Evolutionary conservation across 2,797 vertebrate species (phyloP), one percentile per base, ranked within the genome.

Genomic region (Vultur gryphus): DNA sequence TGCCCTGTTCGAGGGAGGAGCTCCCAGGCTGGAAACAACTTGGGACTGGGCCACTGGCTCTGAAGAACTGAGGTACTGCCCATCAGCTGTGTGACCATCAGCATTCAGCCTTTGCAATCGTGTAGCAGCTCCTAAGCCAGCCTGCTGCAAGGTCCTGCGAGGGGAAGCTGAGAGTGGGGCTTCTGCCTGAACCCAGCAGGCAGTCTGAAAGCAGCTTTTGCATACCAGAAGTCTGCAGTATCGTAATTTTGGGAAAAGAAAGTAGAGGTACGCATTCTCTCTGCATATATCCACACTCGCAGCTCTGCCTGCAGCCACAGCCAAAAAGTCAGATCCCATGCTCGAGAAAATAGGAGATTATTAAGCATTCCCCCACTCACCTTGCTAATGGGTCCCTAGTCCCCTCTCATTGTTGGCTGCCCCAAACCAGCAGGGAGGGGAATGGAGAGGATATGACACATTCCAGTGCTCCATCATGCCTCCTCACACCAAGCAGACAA

Each of bases 321-420:
- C 46, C 82, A 94, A 21, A 55, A 95, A 86, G 62, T 71, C 49
- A 80, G 39, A 75, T 81, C 31, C 43, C 31, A 37, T 35, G 13
- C 35, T 93, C 69, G 62, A 57, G 61, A 83, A 93, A 90, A 90
- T 3, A 73, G 15, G 13, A 76, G 33, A 37, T 70, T 77, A 75
- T 77, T 78, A 87, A 85, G 69, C 41, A 52, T 73, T 71, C 57
- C 52, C 86, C 62, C 16, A 7, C 39, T 93, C 35, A 7, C 61
- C 91, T 66, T 61, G 57, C 61, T 94, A 94, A 93, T 49, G 43
- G 79, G 70, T 77, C 48, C 77, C 94, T 79, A 89, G 81, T 82
- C 48, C 20, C 21, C 69, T 82, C 71, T 94, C 64, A 55, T 69
- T 94, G 89, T 93, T 93, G 88, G 79, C 90, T 89, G 71, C 52